Percentiles rank a stretch among this genome's conserved stretches.
phyloP scores from a whole-genome alignment of 2,113 vertebrate species.

The Aspidoscelis tigris region DNA sequence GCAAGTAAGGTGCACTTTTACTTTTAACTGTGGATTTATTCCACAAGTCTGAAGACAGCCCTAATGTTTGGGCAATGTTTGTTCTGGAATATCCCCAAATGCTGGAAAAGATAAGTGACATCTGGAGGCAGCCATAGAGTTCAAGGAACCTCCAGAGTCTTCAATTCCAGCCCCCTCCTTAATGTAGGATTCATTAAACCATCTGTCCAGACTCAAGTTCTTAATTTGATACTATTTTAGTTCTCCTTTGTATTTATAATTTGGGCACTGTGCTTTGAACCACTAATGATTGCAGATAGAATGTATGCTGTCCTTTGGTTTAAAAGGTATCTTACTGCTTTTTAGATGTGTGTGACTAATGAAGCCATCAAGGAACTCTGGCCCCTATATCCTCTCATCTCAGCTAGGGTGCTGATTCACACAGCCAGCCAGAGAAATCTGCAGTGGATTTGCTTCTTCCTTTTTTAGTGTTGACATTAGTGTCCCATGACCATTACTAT shows the following conservation, averaged over 20 bases:
- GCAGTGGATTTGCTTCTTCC: slow-evolving; percentile 14
- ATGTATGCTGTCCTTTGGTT: neutral
- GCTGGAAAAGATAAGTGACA: too few relatives aligned
- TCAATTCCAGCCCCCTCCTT: too few relatives aligned
- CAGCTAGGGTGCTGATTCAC: slow-evolving; percentile 6
- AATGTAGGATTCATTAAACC: too few relatives aligned
- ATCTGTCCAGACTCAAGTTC: too few relatives aligned
- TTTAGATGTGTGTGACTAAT: neutral
- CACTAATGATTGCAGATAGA: neutral
- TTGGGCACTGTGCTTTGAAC: neutral
- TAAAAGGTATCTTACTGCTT: neutral
- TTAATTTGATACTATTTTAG: too few relatives aligned
- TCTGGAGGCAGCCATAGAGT: too few relatives aligned
- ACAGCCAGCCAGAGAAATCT: neutral
- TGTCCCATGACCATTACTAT: slow-evolving; percentile 7
- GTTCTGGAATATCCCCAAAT: too few relatives aligned
- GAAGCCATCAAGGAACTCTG: neutral
- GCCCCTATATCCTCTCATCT: neutral
- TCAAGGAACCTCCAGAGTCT: too few relatives aligned
- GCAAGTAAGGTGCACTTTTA: too few relatives aligned
- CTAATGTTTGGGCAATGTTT: too few relatives aligned
- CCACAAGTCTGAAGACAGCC: too few relatives aligned
- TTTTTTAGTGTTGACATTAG: slow-evolving; percentile 11
- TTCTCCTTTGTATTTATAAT: neutral
- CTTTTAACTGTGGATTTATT: too few relatives aligned